These are phyloP conservation scores for Dromaius novaehollandiae DNA, from an alignment of 2,113 vertebrate species.

Conservation along the genomic window DNA sequence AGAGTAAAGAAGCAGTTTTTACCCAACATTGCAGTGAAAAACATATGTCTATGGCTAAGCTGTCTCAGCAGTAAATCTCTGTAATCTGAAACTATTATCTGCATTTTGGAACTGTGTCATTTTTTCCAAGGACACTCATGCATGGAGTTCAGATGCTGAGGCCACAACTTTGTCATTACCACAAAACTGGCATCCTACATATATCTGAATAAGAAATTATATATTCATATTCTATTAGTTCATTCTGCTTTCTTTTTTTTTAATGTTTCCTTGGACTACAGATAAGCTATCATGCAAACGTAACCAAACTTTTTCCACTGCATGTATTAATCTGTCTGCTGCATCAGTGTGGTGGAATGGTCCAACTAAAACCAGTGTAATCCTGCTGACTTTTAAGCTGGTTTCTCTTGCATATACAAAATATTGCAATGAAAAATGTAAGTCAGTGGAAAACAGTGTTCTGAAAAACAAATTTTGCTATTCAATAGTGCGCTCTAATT, in stretches of 20 bases:
- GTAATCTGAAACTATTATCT: neutral
- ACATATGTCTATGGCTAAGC: neutral
- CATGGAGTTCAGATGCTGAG: neutral
- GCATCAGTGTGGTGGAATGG: neutral
- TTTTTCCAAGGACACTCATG: slow-evolving; percentile 3
- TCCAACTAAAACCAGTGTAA: neutral
- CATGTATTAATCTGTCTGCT: neutral
- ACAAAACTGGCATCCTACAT: neutral
- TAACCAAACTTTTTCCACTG: neutral
- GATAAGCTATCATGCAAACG: neutral
- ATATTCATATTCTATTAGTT: neutral
- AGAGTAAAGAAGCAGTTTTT: neutral
- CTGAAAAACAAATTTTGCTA: neutral
- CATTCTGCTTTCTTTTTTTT: neutral
- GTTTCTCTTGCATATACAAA: neutral
- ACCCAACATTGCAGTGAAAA: neutral
- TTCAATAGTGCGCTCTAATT: neutral
- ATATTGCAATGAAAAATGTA: neutral
- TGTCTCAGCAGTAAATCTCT: slow-evolving; percentile 1
- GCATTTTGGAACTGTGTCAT: neutral
- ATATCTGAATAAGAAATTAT: neutral
- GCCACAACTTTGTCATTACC: neutral
- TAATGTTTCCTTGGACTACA: neutral
- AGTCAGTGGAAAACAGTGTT: neutral
- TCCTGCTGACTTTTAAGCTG: neutral